Conservation (phyloP, 2,888 invertebrate species). For the Microctonus aethiopoides region DNA sequence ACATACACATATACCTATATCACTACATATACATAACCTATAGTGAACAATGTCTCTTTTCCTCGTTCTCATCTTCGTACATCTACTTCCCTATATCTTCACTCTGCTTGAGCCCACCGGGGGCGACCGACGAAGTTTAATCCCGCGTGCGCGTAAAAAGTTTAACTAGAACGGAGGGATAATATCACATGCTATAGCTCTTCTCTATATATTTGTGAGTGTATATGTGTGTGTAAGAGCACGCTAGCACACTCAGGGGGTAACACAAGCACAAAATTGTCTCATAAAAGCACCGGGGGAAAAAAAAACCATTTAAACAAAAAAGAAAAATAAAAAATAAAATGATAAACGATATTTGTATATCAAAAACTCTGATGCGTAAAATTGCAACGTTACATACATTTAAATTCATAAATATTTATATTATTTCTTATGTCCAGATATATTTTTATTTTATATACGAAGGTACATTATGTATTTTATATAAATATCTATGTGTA, state of each 20-base stretch:
- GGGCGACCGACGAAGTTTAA: constrained; percentile 51
- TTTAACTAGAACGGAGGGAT: constrained; percentile 48
- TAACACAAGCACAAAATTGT: constrained; percentile 29
- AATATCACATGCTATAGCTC: constrained; percentile 24
- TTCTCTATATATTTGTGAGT: background rate
- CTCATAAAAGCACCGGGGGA: constrained; percentile 33
- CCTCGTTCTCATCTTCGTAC: background rate
- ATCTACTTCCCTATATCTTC: background rate
- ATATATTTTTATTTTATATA: no score
- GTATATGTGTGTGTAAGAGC: background rate
- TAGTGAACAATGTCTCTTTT: background rate
- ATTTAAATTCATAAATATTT: no score
- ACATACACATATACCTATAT: background rate
- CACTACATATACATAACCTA: background rate
- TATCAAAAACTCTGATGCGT: background rate
- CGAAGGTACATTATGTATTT: no score
- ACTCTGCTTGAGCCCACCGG: constrained; percentile 41
- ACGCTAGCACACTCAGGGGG: constrained; percentile 42
- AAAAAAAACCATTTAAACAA: constrained; percentile 23
- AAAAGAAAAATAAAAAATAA: constrained; percentile 1
- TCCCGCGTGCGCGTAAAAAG: constrained; percentile 56
- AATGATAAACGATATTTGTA: background rate
- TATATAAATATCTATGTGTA: background rate
- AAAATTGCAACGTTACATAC: background rate
- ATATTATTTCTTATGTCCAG: no score